Conservation (phyloP, 1,140 invertebrate species). For the Scylla paramamosain region DNA sequence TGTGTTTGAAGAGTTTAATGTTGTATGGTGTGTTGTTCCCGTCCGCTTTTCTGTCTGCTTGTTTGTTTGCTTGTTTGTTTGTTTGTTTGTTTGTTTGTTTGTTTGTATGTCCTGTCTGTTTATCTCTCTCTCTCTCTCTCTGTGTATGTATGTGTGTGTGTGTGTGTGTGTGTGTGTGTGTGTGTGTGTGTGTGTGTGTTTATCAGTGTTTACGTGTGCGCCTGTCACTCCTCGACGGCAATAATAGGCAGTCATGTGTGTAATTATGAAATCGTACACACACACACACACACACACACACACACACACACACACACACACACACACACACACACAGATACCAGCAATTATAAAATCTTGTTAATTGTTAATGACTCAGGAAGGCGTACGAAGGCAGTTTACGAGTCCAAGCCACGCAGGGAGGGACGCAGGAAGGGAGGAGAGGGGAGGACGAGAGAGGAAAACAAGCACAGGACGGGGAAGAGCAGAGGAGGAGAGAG, state of each 20-base stretch:
- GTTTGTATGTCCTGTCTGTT: neutral
- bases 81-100: neutral
- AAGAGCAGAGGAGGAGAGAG: too few species aligned
- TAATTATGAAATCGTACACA: neutral
- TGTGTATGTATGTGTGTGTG: neutral
- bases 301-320: neutral
- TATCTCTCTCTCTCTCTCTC: neutral
- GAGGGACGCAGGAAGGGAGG: neutral
- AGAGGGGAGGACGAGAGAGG: neutral
- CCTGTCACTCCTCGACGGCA: neutral
- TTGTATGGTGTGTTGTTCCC: too few species aligned
- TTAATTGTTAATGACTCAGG: neutral
- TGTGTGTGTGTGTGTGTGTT: neutral
- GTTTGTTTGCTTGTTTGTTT: neutral
- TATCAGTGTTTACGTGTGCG: neutral
- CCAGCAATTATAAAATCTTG: neutral
- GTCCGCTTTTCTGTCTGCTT: neutral
- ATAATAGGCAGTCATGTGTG: neutral
- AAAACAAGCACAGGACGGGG: too few species aligned
- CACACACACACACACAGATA: neutral
- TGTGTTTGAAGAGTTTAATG: too few species aligned
- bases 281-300: slow-evolving; percentile 20
- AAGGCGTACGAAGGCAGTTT: neutral
- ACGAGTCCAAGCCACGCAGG: neutral
- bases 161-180: slow-evolving; percentile 14